Percentiles rank a stretch among this genome's conserved stretches.
phyloP scores from a whole-genome alignment of 2,113 vertebrate species.

The Petroica traversi region DNA sequence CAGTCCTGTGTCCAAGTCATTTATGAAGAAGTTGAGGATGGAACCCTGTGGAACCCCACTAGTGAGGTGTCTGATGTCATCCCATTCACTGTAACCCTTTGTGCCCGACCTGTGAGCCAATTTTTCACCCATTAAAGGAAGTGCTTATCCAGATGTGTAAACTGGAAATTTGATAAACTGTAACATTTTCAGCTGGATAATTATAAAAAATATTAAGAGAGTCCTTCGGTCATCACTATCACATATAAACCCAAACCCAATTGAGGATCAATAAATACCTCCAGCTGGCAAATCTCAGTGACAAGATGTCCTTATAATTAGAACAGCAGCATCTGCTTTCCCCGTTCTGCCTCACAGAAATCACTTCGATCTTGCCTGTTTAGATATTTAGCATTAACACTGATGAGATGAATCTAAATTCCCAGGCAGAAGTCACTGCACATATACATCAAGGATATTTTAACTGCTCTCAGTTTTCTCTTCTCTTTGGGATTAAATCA shows the following conservation, averaged over 20 bases:
- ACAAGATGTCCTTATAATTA: background rate
- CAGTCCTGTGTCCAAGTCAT: background rate
- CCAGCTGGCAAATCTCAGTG: background rate
- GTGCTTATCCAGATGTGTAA: background rate
- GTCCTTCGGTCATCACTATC: background rate
- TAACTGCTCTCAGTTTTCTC: background rate
- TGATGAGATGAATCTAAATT: background rate
- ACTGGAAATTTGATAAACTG: background rate
- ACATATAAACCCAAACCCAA: background rate
- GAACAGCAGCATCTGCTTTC: background rate
- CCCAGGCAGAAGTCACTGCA: background rate
- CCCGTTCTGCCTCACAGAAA: background rate
- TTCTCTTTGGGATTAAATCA: background rate
- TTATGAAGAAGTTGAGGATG: background rate
- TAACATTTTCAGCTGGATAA: background rate
- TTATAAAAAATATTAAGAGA: background rate
- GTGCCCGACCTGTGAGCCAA: background rate
- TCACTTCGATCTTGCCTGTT: background rate
- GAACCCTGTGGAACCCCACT: background rate
- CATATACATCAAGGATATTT: background rate
- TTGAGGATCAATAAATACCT: background rate
- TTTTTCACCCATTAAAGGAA: background rate
- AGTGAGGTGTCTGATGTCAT: background rate
- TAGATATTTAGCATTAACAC: background rate
- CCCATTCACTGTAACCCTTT: background rate